phyloP scores from a whole-genome alignment of 1,140 invertebrate genomes.

The Grapholita molesta region DNA sequence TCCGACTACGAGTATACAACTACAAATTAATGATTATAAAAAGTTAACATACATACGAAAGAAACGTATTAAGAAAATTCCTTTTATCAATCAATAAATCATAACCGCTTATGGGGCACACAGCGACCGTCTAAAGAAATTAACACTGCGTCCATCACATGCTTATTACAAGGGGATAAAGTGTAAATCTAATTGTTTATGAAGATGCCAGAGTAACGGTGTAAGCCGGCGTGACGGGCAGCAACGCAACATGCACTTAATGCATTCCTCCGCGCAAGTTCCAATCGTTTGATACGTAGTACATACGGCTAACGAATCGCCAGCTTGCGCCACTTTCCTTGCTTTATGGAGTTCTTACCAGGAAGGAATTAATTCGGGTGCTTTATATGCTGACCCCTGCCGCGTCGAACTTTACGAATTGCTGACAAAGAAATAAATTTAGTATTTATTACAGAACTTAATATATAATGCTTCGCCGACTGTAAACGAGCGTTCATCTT shows the following conservation, averaged over 20 bases:
- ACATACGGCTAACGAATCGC: constrained; percentile 11
- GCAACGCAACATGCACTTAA: constrained; percentile 11
- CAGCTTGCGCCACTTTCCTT: constrained; percentile 8
- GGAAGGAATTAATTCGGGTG: constrained; percentile 4
- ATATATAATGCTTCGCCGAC: neutral
- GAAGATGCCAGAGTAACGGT: neutral
- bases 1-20: neutral
- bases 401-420: neutral
- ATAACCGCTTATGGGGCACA: constrained; percentile 14
- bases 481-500: neutral
- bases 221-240: constrained; percentile 8
- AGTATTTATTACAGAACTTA: constrained; percentile 1
- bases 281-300: constrained; percentile 8
- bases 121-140: neutral
- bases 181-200: neutral
- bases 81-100: constrained; percentile 30
- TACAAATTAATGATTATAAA: neutral
- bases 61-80: constrained; percentile 19
- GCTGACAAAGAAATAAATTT: constrained; percentile 11
- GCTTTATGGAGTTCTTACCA: neutral
- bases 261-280: constrained; percentile 11
- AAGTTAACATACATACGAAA: neutral
- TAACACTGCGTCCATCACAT: neutral
- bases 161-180: constrained; percentile 5
- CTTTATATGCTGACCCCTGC: constrained; percentile 5